Conservation (phyloP, 2,888 invertebrate genomes). For the Eremobia ochroleuca region DNA sequence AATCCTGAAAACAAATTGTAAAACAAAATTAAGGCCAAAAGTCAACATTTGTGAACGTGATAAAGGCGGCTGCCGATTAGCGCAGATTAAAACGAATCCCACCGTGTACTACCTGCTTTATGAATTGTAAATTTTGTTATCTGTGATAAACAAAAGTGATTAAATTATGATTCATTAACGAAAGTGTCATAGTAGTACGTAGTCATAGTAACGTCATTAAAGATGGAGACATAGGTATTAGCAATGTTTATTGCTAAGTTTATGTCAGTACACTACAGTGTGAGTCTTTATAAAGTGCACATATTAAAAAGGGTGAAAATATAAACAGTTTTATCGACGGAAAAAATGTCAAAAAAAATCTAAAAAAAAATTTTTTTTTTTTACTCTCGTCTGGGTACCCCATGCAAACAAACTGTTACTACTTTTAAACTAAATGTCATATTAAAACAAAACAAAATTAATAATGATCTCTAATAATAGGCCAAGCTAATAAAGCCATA, state of each 20-base stretch:
- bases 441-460: no score
- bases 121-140: slow-evolving; percentile 28
- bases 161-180: slow-evolving; percentile 22
- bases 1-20: slow-evolving; percentile 35
- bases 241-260: slow-evolving; percentile 15
- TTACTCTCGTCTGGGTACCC: no score
- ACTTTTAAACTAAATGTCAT: no score
- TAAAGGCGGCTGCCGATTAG: slow-evolving; percentile 38
- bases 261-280: neutral
- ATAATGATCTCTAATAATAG: no score
- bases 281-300: no score
- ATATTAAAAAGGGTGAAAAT: no score
- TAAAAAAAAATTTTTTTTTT: no score
- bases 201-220: slow-evolving; percentile 11
- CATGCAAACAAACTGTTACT: no score
- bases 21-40: slow-evolving; percentile 33
- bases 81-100: slow-evolving; percentile 44
- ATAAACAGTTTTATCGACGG: no score
- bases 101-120: slow-evolving; percentile 45
- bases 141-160: slow-evolving; percentile 24
- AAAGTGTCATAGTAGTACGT: slow-evolving; percentile 12
- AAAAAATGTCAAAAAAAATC: no score
- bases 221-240: slow-evolving; percentile 12
- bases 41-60: slow-evolving; percentile 33
- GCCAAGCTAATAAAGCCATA: no score